Conservation (phyloP, 2,888 invertebrate genomes). For the Nephrocerus scutellatus region DNA sequence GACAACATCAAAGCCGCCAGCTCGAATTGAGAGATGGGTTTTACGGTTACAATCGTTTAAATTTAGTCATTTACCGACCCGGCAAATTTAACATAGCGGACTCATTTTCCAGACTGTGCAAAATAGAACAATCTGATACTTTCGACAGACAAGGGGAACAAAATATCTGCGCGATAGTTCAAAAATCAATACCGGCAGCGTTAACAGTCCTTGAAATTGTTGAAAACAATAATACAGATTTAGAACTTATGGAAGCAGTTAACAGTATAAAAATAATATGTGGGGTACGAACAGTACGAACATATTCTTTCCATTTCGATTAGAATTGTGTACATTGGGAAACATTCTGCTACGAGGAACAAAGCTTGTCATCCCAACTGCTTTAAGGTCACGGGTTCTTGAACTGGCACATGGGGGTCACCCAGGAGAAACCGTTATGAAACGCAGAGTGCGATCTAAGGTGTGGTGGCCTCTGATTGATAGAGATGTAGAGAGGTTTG, state of each 20-base stretch:
- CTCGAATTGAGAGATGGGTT: conserved; percentile 6
- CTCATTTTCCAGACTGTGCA: conserved; percentile 5
- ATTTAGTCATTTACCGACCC: no score
- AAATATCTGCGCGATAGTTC: conserved; percentile 5
- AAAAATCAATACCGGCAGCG: conserved; percentile 5
- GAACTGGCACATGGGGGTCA: conserved; percentile 9
- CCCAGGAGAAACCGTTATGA: conserved; percentile 12
- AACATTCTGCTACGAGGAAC: no score
- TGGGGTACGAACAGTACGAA: no score
- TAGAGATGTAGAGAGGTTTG: no score
- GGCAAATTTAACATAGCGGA: conserved; percentile 5
- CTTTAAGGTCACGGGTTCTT: conserved; percentile 1
- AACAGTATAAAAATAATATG: no score
- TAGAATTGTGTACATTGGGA: no score
- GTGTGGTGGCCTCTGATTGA: no score
- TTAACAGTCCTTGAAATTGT: conserved; percentile 4
- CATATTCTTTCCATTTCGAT: no score
- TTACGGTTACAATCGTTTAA: conserved; percentile 8
- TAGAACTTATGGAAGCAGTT: conserved; percentile 7
- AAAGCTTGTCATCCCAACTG: no score
- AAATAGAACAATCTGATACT: not conserved
- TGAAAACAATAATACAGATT: not conserved
- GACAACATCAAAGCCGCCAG: conserved; percentile 10
- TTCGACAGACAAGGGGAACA: no score
- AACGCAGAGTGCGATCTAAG: no score